Evolutionary conservation across 2,113 vertebrate genomes (phyloP), one percentile per base, ranked within the genome.

Genomic region (Pyrgilauda ruficollis): DNA sequence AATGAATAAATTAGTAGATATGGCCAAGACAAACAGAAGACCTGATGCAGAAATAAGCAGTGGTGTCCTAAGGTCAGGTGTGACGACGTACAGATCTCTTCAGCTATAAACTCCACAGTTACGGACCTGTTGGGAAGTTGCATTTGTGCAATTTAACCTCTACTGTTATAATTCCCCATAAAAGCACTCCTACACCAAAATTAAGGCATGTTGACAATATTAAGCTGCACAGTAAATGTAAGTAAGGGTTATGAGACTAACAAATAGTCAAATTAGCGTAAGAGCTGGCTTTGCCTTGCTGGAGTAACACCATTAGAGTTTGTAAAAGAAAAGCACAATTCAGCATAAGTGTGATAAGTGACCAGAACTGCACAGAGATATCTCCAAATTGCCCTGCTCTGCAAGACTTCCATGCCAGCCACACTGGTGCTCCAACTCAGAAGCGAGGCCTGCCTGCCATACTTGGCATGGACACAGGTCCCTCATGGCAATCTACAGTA

Each of bases 211-310:
- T 61, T 89, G 81, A 89, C 74, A 70, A 47, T 70, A 89, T 91
- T 93, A 89, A 91, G 84, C 69, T 33, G 35, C 84, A 59, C 61
- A 87, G 64, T 81, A 96, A 94, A 91, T 22, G 81, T 80, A 89
- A 91, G 47, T 59, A 89, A 93, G 81, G 77, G 90, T 91, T 95
- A 93, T 94, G 90, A 81, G 58, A 91, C 62, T 89, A 96, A 91
- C 87, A 88, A 81, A 94, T 66, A 93, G 80, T 61, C 55, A 67
- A 47, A 89, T 96, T 95, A 95, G 73, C 83, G 66, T 87, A 94
- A 86, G 26, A 92, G 77, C 83, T 89, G 87, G n/a, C 84, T 96
- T 96, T 91, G 72, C 72, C 72, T 92, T 1, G 3, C 64, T 70
- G 64, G 26, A 89, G 28, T 63, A 95, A 72, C 43, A 86, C 55